A percentile compares a stretch with the other conserved stretches of the same genome.
Conservation (phyloP, 2,888 invertebrate genomes). For the Tineola bisselliella region DNA sequence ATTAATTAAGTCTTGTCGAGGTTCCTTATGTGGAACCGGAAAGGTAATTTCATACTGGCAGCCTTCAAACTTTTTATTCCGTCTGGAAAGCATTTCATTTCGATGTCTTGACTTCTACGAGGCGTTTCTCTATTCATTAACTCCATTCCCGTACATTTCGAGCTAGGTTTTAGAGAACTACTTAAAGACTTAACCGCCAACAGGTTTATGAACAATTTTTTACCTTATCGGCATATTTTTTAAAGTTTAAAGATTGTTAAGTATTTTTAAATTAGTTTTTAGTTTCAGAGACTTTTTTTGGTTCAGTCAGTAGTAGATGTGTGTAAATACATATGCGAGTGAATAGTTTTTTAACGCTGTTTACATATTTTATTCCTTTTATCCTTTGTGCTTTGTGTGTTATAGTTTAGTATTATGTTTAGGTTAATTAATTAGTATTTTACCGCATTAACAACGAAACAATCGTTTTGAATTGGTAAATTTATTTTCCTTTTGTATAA, state of each 20-base stretch:
- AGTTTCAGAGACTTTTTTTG: background rate
- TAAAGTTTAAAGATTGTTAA: constrained; percentile 23
- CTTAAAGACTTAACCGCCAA: background rate
- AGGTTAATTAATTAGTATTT: background rate
- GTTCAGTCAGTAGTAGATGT: background rate
- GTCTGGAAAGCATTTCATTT: constrained; percentile 26
- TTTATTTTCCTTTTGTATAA: too few relatives aligned
- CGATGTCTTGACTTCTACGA: constrained; percentile 18
- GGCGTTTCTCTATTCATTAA: constrained; percentile 41
- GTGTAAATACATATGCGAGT: background rate
- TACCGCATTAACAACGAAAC: background rate
- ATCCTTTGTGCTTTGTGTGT: background rate
- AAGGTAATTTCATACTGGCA: too few relatives aligned
- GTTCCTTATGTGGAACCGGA: too few relatives aligned
- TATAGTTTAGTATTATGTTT: background rate
- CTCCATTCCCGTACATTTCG: constrained; percentile 20
- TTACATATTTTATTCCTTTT: background rate
- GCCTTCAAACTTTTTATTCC: background rate
- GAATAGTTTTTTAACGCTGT: background rate
- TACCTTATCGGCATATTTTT: background rate
- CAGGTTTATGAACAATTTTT: background rate
- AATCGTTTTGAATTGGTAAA: too few relatives aligned
- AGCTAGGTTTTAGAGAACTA: background rate
- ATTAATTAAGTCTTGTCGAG: too few relatives aligned
- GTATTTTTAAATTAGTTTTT: constrained; percentile 24